Base-by-base conservation (phyloP, 2,113 vertebrate genomes). In the Paracanthobrama guichenoti region DNA sequence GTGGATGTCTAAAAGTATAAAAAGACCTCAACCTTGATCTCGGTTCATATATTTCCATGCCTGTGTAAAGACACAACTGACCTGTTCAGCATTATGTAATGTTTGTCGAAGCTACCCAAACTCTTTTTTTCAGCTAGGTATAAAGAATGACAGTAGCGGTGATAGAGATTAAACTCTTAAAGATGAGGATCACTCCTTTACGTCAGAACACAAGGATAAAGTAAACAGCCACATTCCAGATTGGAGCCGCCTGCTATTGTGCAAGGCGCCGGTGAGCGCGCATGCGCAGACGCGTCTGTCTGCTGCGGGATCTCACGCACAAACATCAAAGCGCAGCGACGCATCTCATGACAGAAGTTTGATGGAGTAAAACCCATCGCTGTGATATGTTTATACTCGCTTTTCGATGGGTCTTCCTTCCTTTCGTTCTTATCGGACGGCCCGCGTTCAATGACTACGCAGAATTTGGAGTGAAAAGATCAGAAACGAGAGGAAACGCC, bases 391-490 rank as follows among this genome's bases (percentile, higher is more conserved):
- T 12, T 26, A 7, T 74, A 46, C 67, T 67, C n/a, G 26, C 20
- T 18, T 64, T 55, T 39, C 44, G 12, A 20, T 11, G 16, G 14
- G 60, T 66, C n/a, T 22, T 42, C 13, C 26, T 24, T 64, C 39
- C 57, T 72, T 46, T 18, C 14, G 12, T 78, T 79, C 59, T 71
- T 39, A 39, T 24, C 50, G 22, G 66, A 62, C 74, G 64, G 81
- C 76, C 50, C 53, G 28, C 83, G 87, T 85, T 88, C 86, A 84
- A 87, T 89, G 90, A 89, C 90, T 85, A 62, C 50, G 88, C 87
- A 89, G 85, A 86, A 79, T 87, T 85, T 72, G 71, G 48, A 39
- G 69, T 77, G 86, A 81, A 78, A 66, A 71, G 22, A 77, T 64
- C 66, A 39, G 71, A 81, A 85, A 85, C 31, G 78, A 55, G 48